These are phyloP conservation scores for Fringilla coelebs DNA, from an alignment of 2,797 vertebrate genomes.

Conservation along the genomic window DNA sequence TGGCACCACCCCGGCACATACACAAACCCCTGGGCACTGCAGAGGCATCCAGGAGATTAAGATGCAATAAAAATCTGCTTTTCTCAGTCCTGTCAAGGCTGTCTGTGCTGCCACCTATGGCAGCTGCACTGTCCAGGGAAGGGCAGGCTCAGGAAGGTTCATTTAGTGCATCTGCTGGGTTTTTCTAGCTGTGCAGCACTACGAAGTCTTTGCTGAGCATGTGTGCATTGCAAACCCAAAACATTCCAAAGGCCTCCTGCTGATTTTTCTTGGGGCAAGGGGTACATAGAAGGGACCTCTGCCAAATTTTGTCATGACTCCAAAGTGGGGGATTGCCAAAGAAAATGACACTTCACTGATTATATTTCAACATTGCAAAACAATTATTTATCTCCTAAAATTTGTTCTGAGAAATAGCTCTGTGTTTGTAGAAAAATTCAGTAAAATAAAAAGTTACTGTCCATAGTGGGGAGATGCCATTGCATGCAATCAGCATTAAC, in stretches of 20 bases:
- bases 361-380: neutral
- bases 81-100: neutral
- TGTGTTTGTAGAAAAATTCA: neutral
- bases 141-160: neutral
- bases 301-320: neutral
- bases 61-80: neutral
- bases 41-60: neutral
- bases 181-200: neutral
- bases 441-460: neutral
- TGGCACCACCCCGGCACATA: neutral
- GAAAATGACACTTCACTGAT: neutral
- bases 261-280: neutral
- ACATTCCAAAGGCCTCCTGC: neutral
- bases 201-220: neutral
- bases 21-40: neutral
- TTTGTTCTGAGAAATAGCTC: neutral
- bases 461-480: neutral
- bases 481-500: neutral
- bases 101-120: neutral
- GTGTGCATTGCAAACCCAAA: neutral
- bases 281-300: neutral
- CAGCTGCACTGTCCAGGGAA: neutral
- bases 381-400: neutral
- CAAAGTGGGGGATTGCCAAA: neutral
- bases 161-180: neutral